Conservation (phyloP, 2,113 vertebrate genomes). For the Cinclus mexicanus region DNA sequence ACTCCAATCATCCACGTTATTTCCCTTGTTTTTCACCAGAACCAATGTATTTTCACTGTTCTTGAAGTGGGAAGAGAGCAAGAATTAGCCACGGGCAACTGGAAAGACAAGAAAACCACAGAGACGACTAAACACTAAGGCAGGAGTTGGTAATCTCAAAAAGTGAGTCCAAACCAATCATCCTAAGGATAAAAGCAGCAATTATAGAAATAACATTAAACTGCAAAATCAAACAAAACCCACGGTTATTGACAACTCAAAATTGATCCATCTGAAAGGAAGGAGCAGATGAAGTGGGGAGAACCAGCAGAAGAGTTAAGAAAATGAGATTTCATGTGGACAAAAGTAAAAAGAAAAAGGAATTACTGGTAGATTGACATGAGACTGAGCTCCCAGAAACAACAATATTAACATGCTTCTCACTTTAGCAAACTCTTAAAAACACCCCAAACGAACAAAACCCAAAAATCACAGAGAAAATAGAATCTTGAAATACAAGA, state of each 20-base stretch:
- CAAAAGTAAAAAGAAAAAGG: neutral
- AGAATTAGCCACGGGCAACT: neutral
- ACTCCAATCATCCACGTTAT: neutral
- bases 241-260: rapidly evolving
- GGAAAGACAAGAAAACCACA: neutral
- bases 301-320: neutral
- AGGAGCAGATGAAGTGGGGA: neutral
- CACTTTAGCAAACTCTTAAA: neutral
- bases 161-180: neutral
- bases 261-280: neutral
- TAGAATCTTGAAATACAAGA: neutral
- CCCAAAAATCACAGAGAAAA: neutral
- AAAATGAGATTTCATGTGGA: neutral
- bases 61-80: neutral
- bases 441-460: neutral
- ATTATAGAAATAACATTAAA: rapidly evolving
- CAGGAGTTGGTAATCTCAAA: neutral
- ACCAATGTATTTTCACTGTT: neutral
- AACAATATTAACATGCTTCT: neutral
- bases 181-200: neutral
- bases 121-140: neutral
- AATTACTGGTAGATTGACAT: neutral
- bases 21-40: neutral
- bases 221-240: neutral
- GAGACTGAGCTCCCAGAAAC: neutral